Evolutionary conservation across 1,140 invertebrate species (phyloP).

Genomic region (Drosophila littoralis): DNA sequence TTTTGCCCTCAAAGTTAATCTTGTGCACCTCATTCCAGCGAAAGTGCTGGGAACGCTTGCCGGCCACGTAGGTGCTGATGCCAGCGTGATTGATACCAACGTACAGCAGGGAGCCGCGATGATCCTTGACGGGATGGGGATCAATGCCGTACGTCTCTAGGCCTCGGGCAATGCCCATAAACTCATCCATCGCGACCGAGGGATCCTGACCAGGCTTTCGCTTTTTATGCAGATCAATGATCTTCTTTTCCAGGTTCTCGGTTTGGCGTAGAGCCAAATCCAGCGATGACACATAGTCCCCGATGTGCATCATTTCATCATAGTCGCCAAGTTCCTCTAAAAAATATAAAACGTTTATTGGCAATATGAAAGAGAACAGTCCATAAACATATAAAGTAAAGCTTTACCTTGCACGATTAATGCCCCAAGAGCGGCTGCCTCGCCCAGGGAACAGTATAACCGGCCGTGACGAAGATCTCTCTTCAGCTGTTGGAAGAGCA

Average conservation of each 20-base stretch:
- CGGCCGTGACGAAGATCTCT: constrained; percentile 97
- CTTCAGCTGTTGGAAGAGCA: constrained; percentile 95
- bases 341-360: neutral
- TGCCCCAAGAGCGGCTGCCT: constrained; percentile 95
- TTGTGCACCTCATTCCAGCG: constrained; percentile 98
- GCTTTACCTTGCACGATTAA: constrained; percentile 95
- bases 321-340: constrained; percentile 97
- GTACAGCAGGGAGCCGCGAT: constrained; percentile 91
- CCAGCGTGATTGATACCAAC: constrained; percentile 97
- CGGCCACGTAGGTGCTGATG: constrained; percentile 97
- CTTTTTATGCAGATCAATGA: constrained; percentile 94
- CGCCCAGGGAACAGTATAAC: constrained; percentile 94
- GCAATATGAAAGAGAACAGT: neutral
- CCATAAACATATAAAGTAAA: neutral
- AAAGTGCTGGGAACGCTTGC: constrained; percentile 96
- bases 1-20: constrained; percentile 98
- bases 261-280: constrained; percentile 97
- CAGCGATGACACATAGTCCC: constrained; percentile 96
- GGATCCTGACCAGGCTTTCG: constrained; percentile 83
- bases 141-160: constrained; percentile 98
- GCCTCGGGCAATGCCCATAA: constrained; percentile 88
- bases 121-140: constrained; percentile 97
- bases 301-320: constrained; percentile 93
- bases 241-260: constrained; percentile 94
- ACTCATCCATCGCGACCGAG: constrained; percentile 73